Evolutionary conservation across 2,113 vertebrate species (phyloP), one percentile per base, ranked within the genome.

Genomic region (Nibea albiflora): DNA sequence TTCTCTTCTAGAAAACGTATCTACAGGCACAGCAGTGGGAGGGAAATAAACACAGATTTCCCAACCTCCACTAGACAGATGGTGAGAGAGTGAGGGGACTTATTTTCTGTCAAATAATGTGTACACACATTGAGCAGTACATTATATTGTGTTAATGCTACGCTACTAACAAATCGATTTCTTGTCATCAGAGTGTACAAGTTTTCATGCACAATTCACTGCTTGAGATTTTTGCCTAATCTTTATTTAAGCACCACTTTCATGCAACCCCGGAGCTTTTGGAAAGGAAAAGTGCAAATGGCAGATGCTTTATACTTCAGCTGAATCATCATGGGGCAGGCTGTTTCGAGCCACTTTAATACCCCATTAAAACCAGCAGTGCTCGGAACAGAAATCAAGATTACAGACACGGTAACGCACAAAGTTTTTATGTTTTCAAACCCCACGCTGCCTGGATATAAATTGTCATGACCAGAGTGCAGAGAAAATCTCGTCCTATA

Each of bases 191-290:
- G 11, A 49, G 49, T 39, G 31, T n/a, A 35, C 10, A 61, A 5
- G 17, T 74, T 53, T 72, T 9, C 69, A 22, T 22, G 17, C 44
- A 67, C 76, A 71, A 60, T 77, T 76, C 49, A 73, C 56, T 50
- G 58, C 54, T 60, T 73, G 60, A 57, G 16, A 78, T 44, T 47
- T 44, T 22, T 16, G 65, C 61, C 17, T 68, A 83, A 85, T 85
- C 63, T 86, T 67, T 28, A 62, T 73, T 77, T 71, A 76, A 86
- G 66, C n/a, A 66, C 69, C 65, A 67, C 68, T 83, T 80, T 67
- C 35, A 61, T 75, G 73, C 61, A 11, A 47, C 62, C 61, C 52
- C 19, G 57, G 64, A 64, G 71, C 64, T 75, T 80, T 72, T 73
- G 24, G 58, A 82, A 31, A 80, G 20, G 17, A 63, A 53, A n/a